phyloP scores from a whole-genome alignment of 2,113 vertebrate genomes.

The Pungitius pungitius region DNA sequence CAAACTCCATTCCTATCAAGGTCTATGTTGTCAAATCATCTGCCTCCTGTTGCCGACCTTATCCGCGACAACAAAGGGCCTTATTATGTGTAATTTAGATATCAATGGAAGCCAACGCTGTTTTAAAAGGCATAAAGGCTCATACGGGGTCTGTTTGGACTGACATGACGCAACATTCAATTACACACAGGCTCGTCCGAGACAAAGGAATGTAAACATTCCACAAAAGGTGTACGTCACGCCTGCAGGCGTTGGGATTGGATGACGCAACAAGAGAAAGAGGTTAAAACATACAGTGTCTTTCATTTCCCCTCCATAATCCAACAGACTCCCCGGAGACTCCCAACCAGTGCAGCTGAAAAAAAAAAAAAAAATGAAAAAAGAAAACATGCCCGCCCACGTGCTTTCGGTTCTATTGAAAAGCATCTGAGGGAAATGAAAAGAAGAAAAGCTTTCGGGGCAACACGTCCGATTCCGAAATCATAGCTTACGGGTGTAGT shows the following conservation, averaged over 20 bases:
- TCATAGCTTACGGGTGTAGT: constrained; percentile 35
- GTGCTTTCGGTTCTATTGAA: constrained; percentile 44
- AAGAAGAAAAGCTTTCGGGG: constrained; percentile 42
- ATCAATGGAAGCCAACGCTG: constrained; percentile 54
- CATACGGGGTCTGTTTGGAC: constrained; percentile 20
- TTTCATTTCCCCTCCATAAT: constrained; percentile 62
- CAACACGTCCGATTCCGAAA: constrained; percentile 41
- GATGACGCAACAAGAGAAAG: constrained; percentile 60
- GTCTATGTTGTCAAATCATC: constrained; percentile 11
- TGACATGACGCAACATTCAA: constrained; percentile 61
- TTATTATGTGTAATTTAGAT: constrained; percentile 24
- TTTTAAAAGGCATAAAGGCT: constrained; percentile 33
- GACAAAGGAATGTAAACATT: constrained; percentile 63
- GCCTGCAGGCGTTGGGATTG: constrained; percentile 52
- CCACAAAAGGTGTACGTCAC: constrained; percentile 42
- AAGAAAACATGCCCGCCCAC: constrained; percentile 52
- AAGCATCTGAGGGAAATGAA: constrained; percentile 29
- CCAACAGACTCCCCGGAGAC: constrained; percentile 59
- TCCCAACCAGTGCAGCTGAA: constrained; percentile 47
- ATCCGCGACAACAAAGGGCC: background rate
- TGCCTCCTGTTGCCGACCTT: background rate
- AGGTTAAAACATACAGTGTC: constrained; percentile 32
- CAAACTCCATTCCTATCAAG: background rate
- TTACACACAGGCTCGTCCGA: constrained; percentile 48
- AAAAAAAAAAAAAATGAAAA: background rate